phyloP scores from a whole-genome alignment of 2,797 vertebrate genomes.

The Alfaro cultratus region DNA sequence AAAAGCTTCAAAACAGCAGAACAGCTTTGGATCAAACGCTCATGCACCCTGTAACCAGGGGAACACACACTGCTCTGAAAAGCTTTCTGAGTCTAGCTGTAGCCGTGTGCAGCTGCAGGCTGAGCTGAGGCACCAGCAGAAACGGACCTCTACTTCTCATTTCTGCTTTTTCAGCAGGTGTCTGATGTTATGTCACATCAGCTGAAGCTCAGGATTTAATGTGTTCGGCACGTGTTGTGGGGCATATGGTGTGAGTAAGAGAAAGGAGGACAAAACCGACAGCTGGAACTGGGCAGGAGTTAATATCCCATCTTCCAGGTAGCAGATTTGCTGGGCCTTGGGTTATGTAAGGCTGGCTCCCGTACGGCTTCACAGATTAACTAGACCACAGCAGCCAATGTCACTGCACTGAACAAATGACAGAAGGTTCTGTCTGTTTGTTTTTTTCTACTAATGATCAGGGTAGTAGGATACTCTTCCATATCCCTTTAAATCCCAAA shows the following conservation, averaged over 20 bases:
- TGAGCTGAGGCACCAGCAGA: constrained; percentile 25
- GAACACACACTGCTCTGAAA: constrained; percentile 1
- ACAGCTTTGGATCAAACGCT: background rate
- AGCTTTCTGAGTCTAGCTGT: constrained; percentile 19
- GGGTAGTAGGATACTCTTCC: constrained; percentile 8
- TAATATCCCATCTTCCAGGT: constrained; percentile 69
- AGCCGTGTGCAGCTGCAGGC: constrained; percentile 11
- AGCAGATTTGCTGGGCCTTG: constrained; percentile 59
- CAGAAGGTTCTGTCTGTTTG: constrained; percentile 28
- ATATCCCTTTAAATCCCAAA: constrained; percentile 36
- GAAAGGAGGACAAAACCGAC: constrained; percentile 50
- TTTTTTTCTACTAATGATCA: constrained; percentile 19
- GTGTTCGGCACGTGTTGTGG: constrained; percentile 47
- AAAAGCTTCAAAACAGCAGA: background rate
- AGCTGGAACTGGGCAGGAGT: constrained; percentile 58
- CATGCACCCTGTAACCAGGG: background rate
- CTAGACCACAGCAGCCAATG: constrained; percentile 39
- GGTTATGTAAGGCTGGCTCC: constrained; percentile 64
- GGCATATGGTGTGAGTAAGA: constrained; percentile 66
- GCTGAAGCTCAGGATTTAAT: constrained; percentile 14
- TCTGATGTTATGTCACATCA: constrained; percentile 29
- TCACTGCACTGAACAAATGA: constrained; percentile 31
- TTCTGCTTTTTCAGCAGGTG: constrained; percentile 37
- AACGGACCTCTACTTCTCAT: constrained; percentile 15
- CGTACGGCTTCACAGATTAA: constrained; percentile 52